A percentile compares a stretch with the other conserved stretches of the same genome.
Evolutionary conservation across 30 jellyfish, hydroid and myxozoan species (phyloP).

Genomic region (Clytia hemisphaerica): DNA sequence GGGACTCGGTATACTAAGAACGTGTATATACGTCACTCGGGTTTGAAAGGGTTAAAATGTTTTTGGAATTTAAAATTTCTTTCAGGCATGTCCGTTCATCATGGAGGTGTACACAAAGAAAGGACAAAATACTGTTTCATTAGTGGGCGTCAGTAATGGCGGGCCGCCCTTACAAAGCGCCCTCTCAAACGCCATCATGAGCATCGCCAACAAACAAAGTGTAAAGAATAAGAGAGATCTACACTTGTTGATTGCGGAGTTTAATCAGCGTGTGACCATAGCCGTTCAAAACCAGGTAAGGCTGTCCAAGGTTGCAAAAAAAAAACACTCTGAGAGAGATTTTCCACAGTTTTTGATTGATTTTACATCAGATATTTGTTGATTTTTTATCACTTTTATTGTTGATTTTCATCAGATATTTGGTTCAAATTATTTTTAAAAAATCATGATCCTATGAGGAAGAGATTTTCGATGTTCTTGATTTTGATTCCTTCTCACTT

Average conservation of each 20-base stretch:
- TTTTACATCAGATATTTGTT: too few relatives aligned
- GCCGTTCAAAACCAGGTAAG: conserved; percentile 94
- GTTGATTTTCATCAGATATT: too few relatives aligned
- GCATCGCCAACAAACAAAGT: conserved; percentile 23
- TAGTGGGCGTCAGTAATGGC: conserved; percentile 49
- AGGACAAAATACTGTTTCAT: conserved; percentile 40
- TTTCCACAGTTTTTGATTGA: background rate
- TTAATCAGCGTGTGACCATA: conserved; percentile 33
- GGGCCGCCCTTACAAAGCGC: conserved; percentile 45
- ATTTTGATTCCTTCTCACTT: too few relatives aligned
- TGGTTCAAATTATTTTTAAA: too few relatives aligned
- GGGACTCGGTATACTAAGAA: too few relatives aligned
- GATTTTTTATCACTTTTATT: too few relatives aligned
- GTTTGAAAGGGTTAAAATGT: too few relatives aligned
- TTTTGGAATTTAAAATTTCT: too few relatives aligned
- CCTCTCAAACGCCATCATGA: conserved; percentile 43
- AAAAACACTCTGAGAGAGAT: background rate
- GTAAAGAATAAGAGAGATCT: conserved; percentile 56
- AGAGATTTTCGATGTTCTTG: too few relatives aligned
- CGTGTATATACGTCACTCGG: too few relatives aligned
- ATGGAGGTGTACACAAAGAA: conserved; percentile 67
- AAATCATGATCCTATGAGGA: too few relatives aligned
- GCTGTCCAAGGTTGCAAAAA: background rate
- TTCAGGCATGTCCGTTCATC: conserved; percentile 88
- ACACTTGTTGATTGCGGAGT: conserved; percentile 30